Base-by-base conservation (phyloP, 2,888 invertebrate species). In the Stramonita haemastoma region DNA sequence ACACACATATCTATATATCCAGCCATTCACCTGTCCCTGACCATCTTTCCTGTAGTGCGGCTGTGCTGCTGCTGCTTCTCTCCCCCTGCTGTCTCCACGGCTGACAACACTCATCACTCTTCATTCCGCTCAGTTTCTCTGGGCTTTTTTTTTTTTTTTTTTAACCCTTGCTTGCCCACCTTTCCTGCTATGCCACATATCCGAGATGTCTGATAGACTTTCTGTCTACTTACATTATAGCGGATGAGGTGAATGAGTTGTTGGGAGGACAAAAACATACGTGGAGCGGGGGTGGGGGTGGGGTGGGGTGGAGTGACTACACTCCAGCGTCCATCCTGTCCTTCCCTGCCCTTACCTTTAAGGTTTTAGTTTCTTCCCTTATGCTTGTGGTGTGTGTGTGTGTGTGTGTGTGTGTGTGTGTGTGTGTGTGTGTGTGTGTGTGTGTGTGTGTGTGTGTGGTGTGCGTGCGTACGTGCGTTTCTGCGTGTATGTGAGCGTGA, bases 341-440 rank as follows among this genome's bases (percentile, higher is more conserved):
- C 46, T 8, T 46, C n/a, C n/a, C n/a, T n/a, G n/a, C n/a, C n/a
- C n/a, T 5, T 46, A 46, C 46, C 46, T 46, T 46, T 5, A 46
- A 8, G 46, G 2, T 46, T 46, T 46, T 46, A 8, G 2, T 46
- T 46, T 46, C 46, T 46, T 46, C 46, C 46, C 46, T 46, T 46
- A 8, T 46, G 46, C 8, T 2, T 46, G 46, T 46, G 46, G 46
- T 46, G 46, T 46, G 46, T 46, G 46, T 46, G 46, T 83, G 83
- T 83, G 83, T 36, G 36, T 83, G 83, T 36, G 32, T 29, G 83
- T 29, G 29, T 83, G 83, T 83, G 83, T 83, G 77, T 77, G 77
- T 77, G 77, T 77, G 77, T 77, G 77, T 77, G 77, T 77, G 77
- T 77, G 77, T 77, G 77, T 77, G 77, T 77, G 77, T 77, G 77